Conservation (phyloP, 2,797 vertebrate species). For the Pipistrellus nathusii region DNA sequence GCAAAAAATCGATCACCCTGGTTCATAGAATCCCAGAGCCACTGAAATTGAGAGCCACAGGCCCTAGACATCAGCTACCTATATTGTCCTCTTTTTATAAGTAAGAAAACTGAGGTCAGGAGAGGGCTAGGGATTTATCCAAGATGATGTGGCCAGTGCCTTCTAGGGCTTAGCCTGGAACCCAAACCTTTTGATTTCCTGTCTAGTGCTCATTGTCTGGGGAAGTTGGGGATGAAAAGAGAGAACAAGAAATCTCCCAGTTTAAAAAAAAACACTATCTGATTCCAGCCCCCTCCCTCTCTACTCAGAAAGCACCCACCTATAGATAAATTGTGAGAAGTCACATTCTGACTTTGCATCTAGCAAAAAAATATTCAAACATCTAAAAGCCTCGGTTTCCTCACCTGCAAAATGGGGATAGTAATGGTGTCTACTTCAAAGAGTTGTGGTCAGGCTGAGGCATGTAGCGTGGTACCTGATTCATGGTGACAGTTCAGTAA, state of each 20-base stretch:
- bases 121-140: neutral
- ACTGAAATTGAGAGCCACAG: neutral
- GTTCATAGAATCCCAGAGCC: neutral
- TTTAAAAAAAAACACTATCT: neutral
- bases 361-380: neutral
- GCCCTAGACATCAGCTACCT: neutral
- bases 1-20: neutral
- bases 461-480: neutral
- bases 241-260: neutral
- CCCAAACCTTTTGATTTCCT: neutral
- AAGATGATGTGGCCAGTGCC: neutral
- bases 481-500: neutral
- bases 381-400: conserved; percentile 48
- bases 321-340: neutral
- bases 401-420: conserved; percentile 57
- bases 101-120: neutral
- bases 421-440: neutral
- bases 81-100: neutral
- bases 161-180: neutral
- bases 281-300: neutral
- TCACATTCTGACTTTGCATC: neutral
- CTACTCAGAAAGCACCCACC: neutral
- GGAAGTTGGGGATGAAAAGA: neutral
- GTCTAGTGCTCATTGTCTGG: neutral
- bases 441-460: neutral